Percentiles rank a stretch among this genome's conserved stretches.
phyloP scores from a whole-genome alignment of 2,797 vertebrate species.

The Vultur gryphus region DNA sequence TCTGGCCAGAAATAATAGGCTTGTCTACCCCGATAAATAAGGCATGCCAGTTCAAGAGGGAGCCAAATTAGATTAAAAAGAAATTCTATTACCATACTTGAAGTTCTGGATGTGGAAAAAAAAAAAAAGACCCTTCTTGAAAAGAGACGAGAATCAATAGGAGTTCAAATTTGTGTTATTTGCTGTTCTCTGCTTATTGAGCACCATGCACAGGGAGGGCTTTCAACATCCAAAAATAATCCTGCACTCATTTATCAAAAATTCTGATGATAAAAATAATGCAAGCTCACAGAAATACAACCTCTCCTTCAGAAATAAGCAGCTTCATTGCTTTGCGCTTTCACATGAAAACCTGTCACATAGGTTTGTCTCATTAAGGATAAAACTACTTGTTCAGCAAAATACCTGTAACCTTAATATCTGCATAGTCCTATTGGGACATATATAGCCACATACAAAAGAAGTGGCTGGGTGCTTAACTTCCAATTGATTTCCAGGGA shows the following conservation, averaged over 20 bases:
- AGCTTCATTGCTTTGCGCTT: not conserved
- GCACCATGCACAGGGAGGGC: fast-evolving
- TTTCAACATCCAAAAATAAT: not conserved
- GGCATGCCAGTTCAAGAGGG: not conserved
- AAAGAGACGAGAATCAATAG: not conserved
- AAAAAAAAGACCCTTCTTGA: not conserved
- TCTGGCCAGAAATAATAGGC: not conserved
- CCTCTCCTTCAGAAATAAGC: not conserved
- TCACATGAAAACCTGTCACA: not conserved
- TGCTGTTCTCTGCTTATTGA: not conserved
- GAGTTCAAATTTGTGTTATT: not conserved
- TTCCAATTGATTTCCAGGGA: not conserved
- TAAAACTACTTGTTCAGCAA: not conserved
- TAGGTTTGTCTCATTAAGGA: not conserved
- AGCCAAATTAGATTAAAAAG: not conserved
- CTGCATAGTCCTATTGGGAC: not conserved
- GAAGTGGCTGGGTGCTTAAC: not conserved
- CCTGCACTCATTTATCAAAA: not conserved
- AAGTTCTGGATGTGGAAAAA: not conserved
- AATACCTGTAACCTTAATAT: not conserved
- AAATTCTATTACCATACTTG: not conserved
- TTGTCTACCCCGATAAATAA: not conserved
- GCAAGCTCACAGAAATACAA: not conserved
- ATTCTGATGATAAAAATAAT: not conserved
- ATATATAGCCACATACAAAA: not conserved